Evolutionary conservation across 1,140 invertebrate species (phyloP).

Genomic region (Eueides isabella): DNA sequence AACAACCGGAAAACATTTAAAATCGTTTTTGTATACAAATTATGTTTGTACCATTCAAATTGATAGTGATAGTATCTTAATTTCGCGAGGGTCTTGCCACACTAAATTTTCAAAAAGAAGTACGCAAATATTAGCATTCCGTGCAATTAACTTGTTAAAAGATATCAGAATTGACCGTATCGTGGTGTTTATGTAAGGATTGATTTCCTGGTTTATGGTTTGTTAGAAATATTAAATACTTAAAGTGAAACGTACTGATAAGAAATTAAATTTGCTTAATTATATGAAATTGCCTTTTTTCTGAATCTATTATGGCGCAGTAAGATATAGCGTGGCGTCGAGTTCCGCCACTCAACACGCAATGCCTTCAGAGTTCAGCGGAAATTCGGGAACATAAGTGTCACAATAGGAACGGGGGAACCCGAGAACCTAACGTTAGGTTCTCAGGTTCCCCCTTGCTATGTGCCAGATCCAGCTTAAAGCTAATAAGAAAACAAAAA

Average conservation of each 20-base stretch:
- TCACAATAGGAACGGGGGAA: too few species aligned
- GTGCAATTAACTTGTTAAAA: neutral
- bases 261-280: too few species aligned
- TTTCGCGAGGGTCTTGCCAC: neutral
- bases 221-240: neutral
- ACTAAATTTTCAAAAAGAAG: neutral
- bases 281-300: too few species aligned
- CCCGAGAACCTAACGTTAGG: too few species aligned
- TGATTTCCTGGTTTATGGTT: neutral
- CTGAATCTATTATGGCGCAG: too few species aligned
- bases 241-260: neutral
- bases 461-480: too few species aligned
- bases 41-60: neutral
- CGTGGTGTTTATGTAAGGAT: neutral
- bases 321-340: too few species aligned
- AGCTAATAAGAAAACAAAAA: too few species aligned
- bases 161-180: neutral
- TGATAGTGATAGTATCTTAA: neutral
- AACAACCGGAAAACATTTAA: neutral
- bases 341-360: too few species aligned
- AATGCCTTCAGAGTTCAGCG: too few species aligned
- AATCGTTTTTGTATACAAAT: neutral
- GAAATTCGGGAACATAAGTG: too few species aligned
- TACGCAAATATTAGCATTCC: neutral
- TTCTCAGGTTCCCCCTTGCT: too few species aligned